A percentile compares a stretch with the other conserved stretches of the same genome.
These are phyloP conservation scores for Phalera bucephala DNA, from an alignment of 2,888 invertebrate species.

Conservation along the genomic window DNA sequence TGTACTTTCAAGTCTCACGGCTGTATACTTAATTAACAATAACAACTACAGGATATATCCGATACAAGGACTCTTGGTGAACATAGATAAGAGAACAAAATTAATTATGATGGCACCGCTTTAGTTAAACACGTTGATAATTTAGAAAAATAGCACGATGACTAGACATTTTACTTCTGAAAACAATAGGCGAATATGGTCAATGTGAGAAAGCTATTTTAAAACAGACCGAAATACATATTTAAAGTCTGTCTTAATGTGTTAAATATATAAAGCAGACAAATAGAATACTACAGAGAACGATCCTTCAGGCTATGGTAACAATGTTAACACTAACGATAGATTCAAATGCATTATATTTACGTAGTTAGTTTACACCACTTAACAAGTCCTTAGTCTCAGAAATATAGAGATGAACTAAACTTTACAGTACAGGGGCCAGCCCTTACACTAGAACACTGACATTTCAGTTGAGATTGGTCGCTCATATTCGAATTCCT, in stretches of 20 bases:
- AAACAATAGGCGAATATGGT: constrained; percentile 21
- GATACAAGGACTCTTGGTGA: not conserved
- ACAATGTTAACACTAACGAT: constrained; percentile 59
- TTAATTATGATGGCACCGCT: constrained; percentile 21
- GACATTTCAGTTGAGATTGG: constrained; percentile 68
- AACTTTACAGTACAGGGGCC: constrained; percentile 55
- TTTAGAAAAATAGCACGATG: constrained; percentile 21
- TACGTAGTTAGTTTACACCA: constrained; percentile 38
- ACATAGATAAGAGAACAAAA: constrained; percentile 7
- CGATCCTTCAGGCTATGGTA: constrained; percentile 58
- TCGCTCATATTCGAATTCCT: constrained; percentile 69
- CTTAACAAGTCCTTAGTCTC: constrained; percentile 18
- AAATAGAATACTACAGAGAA: constrained; percentile 43
- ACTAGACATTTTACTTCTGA: constrained; percentile 25
- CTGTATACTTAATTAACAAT: constrained; percentile 33
- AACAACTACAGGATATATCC: constrained; percentile 32
- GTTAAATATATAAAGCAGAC: constrained; percentile 15
- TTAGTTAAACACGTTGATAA: constrained; percentile 15
- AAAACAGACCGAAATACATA: constrained; percentile 12
- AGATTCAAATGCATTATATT: constrained; percentile 72
- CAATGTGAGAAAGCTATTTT: constrained; percentile 5
- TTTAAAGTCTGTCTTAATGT: constrained; percentile 8
- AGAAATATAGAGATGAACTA: constrained; percentile 28
- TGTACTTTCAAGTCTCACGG: constrained; percentile 62
- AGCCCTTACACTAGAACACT: constrained; percentile 67